Evolutionary conservation across 2,888 invertebrate genomes (phyloP).

Genomic region (Chrysolina haemoptera): DNA sequence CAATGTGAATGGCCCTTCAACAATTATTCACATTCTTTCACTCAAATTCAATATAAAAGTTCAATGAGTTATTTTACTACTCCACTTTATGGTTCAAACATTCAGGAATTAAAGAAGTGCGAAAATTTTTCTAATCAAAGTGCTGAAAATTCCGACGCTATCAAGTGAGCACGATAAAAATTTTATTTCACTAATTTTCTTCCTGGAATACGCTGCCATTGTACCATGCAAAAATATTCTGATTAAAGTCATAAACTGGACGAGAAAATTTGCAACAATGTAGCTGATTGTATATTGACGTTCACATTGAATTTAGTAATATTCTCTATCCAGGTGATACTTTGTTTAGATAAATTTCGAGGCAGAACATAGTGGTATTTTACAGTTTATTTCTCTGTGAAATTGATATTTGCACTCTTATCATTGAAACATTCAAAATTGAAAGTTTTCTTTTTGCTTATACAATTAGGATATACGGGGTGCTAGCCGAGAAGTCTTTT

Average conservation of each 20-base stretch:
- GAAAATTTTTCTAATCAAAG: background rate
- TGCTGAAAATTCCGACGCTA: constrained; percentile 1
- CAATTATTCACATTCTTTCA: background rate
- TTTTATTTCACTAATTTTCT: constrained; percentile 22
- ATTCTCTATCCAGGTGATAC: background rate
- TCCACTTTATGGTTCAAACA: background rate
- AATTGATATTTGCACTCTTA: too few relatives aligned
- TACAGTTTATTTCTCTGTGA: too few relatives aligned
- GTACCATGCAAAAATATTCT: background rate
- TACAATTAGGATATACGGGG: too few relatives aligned
- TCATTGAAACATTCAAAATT: too few relatives aligned
- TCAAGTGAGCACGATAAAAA: background rate
- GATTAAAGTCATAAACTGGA: constrained; percentile 13
- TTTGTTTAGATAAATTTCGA: background rate
- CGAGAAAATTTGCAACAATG: background rate
- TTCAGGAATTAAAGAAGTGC: constrained; percentile 2
- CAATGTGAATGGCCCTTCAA: background rate
- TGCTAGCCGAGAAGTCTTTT: too few relatives aligned
- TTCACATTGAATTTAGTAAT: background rate
- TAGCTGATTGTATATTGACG: background rate
- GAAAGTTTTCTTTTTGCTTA: too few relatives aligned
- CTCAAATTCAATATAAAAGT: constrained; percentile 17
- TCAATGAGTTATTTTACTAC: constrained; percentile 16
- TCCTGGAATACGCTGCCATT: background rate
- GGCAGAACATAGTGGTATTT: background rate